Conservation (phyloP, 2,888 invertebrate genomes). For the Cheilosia vernalis region DNA sequence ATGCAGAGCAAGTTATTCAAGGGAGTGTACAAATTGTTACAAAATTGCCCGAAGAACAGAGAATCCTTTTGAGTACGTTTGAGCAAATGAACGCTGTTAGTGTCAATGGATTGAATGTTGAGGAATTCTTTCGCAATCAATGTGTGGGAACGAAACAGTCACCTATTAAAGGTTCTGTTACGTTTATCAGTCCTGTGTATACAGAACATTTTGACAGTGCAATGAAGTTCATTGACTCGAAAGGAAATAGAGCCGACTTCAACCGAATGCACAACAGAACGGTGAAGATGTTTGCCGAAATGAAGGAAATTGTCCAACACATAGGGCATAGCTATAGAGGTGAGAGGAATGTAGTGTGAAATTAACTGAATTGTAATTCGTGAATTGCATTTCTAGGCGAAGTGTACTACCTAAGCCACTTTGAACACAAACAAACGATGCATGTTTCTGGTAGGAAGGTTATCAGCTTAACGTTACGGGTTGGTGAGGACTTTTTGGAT, state of each 20-base stretch:
- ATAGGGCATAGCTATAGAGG: conserved; percentile 76
- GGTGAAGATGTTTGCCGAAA: conserved; percentile 63
- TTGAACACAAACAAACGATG: conserved; percentile 79
- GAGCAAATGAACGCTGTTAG: conserved; percentile 78
- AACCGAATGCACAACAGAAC: conserved; percentile 54
- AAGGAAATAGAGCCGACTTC: conserved; percentile 38
- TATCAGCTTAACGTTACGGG: conserved; percentile 66
- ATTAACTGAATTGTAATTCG: not conserved
- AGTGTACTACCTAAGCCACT: conserved; percentile 78
- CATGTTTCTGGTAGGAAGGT: conserved; percentile 75
- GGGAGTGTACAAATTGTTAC: conserved; percentile 79
- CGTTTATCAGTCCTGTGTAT: conserved; percentile 78
- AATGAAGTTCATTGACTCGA: conserved; percentile 22
- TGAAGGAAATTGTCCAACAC: conserved; percentile 71
- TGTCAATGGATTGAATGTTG: conserved; percentile 81
- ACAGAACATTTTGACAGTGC: conserved; percentile 77
- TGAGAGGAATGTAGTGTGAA: conserved; percentile 19
- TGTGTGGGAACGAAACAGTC: conserved; percentile 23
- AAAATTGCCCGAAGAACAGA: conserved; percentile 75
- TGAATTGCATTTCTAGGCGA: conserved; percentile 51
- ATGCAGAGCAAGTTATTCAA: conserved; percentile 77
- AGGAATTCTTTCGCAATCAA: conserved; percentile 80
- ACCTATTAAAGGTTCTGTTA: conserved; percentile 75
- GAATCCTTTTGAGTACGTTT: conserved; percentile 79
- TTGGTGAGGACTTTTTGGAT: conserved; percentile 71